Evolutionary conservation across 2,888 invertebrate genomes (phyloP).

Genomic region (Seira ritae): DNA sequence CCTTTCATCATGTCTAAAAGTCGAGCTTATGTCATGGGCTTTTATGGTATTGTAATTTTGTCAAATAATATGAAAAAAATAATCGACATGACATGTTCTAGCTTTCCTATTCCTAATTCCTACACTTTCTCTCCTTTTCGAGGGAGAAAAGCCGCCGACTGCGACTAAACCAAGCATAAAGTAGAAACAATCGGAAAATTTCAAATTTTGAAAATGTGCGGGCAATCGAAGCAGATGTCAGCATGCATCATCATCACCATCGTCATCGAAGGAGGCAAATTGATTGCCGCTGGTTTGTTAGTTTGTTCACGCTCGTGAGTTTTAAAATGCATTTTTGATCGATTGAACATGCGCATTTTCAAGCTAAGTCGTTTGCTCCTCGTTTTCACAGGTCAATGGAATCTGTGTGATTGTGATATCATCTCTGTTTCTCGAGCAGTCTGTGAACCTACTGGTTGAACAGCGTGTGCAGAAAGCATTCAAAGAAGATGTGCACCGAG

Average conservation of each 20-base stretch:
- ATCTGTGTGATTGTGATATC: conserved; percentile 40
- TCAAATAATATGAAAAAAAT: no score
- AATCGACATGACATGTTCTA: no score
- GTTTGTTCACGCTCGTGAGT: conserved; percentile 39
- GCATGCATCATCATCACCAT: conserved; percentile 5
- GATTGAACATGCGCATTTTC: not conserved
- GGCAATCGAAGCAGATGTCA: no score
- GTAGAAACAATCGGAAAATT: no score
- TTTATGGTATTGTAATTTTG: no score
- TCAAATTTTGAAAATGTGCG: no score
- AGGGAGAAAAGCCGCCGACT: no score
- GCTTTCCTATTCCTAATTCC: no score
- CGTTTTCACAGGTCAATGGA: conserved; percentile 45
- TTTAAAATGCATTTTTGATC: not conserved
- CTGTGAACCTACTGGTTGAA: conserved; percentile 17
- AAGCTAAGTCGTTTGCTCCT: conserved; percentile 4
- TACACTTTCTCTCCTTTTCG: no score
- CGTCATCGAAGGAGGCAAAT: not conserved
- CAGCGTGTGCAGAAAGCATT: conserved; percentile 20
- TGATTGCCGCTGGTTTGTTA: conserved; percentile 30
- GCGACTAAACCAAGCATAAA: no score
- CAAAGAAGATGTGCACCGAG: conserved; percentile 22
- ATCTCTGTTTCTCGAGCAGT: conserved; percentile 33
- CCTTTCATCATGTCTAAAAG: no score
- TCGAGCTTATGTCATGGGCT: no score